Evolutionary conservation across 2,888 invertebrate species (phyloP).

Genomic region (Archips xylosteana): DNA sequence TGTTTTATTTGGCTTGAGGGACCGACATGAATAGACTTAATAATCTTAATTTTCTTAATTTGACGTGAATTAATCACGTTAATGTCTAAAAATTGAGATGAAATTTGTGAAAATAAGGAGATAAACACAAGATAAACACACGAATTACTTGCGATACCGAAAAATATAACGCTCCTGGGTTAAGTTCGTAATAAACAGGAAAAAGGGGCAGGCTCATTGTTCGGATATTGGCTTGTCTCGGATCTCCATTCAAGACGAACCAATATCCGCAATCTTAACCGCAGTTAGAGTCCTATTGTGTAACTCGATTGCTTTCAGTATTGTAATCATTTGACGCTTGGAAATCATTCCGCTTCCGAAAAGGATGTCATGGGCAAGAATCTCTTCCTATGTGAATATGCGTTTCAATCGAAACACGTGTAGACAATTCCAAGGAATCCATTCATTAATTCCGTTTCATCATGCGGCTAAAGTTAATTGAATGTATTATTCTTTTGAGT

Average conservation of each 20-base stretch:
- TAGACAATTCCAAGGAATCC: too few species aligned
- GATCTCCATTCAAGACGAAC: constrained; percentile 20
- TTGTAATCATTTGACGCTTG: constrained; percentile 29
- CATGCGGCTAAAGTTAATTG: too few species aligned
- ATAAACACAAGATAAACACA: not conserved
- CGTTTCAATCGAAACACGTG: not conserved
- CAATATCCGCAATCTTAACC: constrained; percentile 27
- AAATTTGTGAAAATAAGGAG: not conserved
- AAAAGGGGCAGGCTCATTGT: constrained; percentile 1
- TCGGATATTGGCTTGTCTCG: constrained; percentile 36
- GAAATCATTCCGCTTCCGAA: constrained; percentile 7
- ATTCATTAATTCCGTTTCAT: not conserved
- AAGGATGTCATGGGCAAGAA: not conserved
- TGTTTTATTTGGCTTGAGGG: too few species aligned
- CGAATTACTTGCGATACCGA: not conserved
- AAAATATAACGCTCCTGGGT: constrained; percentile 1
- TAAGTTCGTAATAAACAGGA: constrained; percentile 28
- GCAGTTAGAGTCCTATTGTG: constrained; percentile 23
- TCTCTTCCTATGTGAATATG: not conserved
- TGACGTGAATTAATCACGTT: too few species aligned
- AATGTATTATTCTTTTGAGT: too few species aligned
- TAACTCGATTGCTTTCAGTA: constrained; percentile 24
- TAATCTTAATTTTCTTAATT: not conserved
- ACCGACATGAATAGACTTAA: not conserved
- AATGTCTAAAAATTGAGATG: too few species aligned